Evolutionary conservation across 2,797 vertebrate genomes (phyloP).

Genomic region (Anisognathus igniventris): DNA sequence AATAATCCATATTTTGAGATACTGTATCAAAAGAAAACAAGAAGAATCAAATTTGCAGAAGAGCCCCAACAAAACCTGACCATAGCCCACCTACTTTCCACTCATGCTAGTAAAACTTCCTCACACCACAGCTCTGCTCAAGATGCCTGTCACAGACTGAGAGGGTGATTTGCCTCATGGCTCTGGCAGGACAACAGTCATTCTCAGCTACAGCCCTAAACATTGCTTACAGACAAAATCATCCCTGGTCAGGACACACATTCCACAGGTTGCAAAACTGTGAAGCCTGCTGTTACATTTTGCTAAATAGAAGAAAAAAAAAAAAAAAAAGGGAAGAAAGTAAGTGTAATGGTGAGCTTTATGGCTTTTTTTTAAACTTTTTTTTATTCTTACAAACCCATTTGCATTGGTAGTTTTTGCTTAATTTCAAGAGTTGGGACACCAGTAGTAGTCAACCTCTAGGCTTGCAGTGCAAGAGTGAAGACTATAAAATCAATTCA

Average conservation of each 20-base stretch:
- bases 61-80: not conserved
- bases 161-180: accelerated
- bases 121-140: not conserved
- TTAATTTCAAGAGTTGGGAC: not conserved
- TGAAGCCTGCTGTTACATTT: accelerated
- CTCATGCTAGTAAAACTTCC: not conserved
- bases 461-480: not conserved
- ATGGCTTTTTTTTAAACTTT: not conserved
- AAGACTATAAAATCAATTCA: not conserved
- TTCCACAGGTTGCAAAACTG: accelerated
- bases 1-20: not conserved
- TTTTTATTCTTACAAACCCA: conserved; percentile 55
- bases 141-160: not conserved
- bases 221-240: accelerated
- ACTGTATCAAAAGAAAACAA: not conserved
- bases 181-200: not conserved
- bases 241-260: not conserved
- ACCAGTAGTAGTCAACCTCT: not conserved
- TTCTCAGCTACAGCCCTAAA: not conserved
- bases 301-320: not conserved
- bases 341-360: not conserved
- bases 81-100: accelerated
- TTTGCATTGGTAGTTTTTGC: not conserved
- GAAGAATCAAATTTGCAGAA: not conserved
- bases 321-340: not conserved